Evolutionary conservation across 53 echinoderm and acorn worm species (phyloP).

Genomic region (Temnopleurus reevesii): DNA sequence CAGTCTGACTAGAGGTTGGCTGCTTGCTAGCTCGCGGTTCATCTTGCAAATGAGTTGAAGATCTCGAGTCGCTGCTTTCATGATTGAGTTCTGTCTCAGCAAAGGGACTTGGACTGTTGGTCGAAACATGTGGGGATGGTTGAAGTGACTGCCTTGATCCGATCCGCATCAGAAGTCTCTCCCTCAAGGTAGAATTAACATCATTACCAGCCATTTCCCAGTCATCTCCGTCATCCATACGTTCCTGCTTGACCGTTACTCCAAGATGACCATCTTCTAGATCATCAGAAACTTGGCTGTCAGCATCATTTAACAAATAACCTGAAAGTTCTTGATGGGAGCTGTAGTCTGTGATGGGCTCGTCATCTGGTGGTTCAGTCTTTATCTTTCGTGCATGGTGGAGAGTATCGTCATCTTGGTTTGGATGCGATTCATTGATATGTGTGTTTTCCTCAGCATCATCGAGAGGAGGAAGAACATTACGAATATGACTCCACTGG

Average conservation of each 20-base stretch:
- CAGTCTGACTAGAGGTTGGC: background rate
- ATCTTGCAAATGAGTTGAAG: background rate
- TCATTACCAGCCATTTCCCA: background rate
- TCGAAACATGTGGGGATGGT: background rate
- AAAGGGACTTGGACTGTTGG: background rate
- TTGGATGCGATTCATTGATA: background rate
- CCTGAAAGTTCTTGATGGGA: background rate
- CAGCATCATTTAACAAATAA: background rate
- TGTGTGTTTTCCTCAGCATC: background rate
- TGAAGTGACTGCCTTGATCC: constrained; percentile 17
- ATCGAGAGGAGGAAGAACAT: constrained; percentile 47
- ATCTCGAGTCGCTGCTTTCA: background rate
- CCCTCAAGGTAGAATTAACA: constrained; percentile 16
- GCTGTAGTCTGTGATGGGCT: background rate
- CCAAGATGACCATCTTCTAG: background rate
- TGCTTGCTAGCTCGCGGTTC: background rate
- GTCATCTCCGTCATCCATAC: background rate
- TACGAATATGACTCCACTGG: constrained; percentile 46
- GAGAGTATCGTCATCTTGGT: background rate
- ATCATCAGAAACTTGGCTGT: background rate
- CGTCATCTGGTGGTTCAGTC: background rate
- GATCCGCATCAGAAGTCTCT: constrained; percentile 1
- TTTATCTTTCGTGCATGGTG: background rate
- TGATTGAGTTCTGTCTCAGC: background rate
- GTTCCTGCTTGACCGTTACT: background rate